Evolutionary conservation across 2,888 invertebrate species (phyloP), one percentile per base, ranked within the genome.

Genomic region (Boloria selene): DNA sequence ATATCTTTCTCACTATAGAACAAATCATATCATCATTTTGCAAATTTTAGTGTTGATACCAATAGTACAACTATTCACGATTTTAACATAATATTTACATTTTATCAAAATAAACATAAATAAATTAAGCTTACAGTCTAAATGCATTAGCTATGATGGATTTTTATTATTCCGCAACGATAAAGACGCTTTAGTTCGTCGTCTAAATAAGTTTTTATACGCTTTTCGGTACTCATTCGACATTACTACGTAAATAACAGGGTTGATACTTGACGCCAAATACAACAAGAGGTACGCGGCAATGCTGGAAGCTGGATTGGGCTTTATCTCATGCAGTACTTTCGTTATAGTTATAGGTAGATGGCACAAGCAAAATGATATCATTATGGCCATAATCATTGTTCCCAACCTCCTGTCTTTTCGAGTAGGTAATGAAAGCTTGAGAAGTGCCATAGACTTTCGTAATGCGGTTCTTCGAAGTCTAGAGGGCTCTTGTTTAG

Each of bases 181-280:
- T 17, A 68, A 16, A 54, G 56, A 53, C 69, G 81, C 77, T 71
- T 83, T 81, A 50, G 79, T 75, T 56, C 83, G 77, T 78, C 95
- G 95, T 76, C 93, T 93, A 58, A 97, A 92, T 49, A 97, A 94
- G 47, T 95, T 95, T 79, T 95, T 95, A 83, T 98, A 98, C 3
- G 98, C 97, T 84, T 97, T 95, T 73, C 98, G 92, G 81, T 98
- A 98, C 77, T 97, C 98, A 79, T 95, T 96, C 77, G 97, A 98
- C 97, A 98, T 97, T 61, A 97, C 97, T 61, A 97, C 98, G 82
- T 98, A 98, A 77, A 98, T 97, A 31, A 97, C 95, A 0, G 98
- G 98, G 84, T 98, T 98, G 68, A 97, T 95, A 85, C 97, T 98
- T 14, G 97, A 95, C 2, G 97, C 96, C 73, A 97, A 88, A 82